Evolutionary conservation across 2,888 invertebrate genomes (phyloP), one percentile per base, ranked within the genome.

Genomic region (Bedellia somnulentella): DNA sequence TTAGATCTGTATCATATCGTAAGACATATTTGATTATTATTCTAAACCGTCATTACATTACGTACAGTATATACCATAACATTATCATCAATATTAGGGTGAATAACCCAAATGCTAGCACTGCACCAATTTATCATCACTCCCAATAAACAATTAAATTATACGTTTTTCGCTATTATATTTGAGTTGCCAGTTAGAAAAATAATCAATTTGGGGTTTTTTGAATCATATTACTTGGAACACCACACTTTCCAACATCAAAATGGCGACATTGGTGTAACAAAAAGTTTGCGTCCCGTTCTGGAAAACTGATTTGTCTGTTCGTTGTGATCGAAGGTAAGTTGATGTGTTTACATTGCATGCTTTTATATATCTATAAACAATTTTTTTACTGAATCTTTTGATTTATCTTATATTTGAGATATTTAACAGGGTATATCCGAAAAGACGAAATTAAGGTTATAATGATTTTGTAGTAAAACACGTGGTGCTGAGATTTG

Each of bases 141-240:
- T n/a, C n/a, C n/a, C n/a, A n/a, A n/a, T n/a, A n/a, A n/a, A n/a
- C n/a, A n/a, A n/a, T n/a, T n/a, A n/a, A n/a, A n/a, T n/a, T n/a
- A n/a, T n/a, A n/a, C n/a, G n/a, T n/a, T n/a, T n/a, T n/a, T n/a
- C n/a, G n/a, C n/a, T n/a, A n/a, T n/a, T n/a, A n/a, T n/a, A n/a
- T n/a, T n/a, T n/a, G n/a, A n/a, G n/a, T n/a, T n/a, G n/a, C n/a
- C n/a, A n/a, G n/a, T n/a, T n/a, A n/a, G n/a, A n/a, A n/a, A n/a
- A n/a, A n/a, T n/a, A n/a, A n/a, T n/a, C n/a, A n/a, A n/a, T n/a
- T n/a, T n/a, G n/a, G n/a, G n/a, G 32, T 35, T 36, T 38, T 38
- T 37, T 35, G 34, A 39, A 37, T 37, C 31, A 27, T 37, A 39
- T 35, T 35, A 4, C 33, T n/a, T 35, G 35, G 27, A 37, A 37